Percentiles rank a stretch among this genome's conserved stretches.
Evolutionary conservation across 2,888 invertebrate species (phyloP).

Genomic region (Meliscaeva auricollis): DNA sequence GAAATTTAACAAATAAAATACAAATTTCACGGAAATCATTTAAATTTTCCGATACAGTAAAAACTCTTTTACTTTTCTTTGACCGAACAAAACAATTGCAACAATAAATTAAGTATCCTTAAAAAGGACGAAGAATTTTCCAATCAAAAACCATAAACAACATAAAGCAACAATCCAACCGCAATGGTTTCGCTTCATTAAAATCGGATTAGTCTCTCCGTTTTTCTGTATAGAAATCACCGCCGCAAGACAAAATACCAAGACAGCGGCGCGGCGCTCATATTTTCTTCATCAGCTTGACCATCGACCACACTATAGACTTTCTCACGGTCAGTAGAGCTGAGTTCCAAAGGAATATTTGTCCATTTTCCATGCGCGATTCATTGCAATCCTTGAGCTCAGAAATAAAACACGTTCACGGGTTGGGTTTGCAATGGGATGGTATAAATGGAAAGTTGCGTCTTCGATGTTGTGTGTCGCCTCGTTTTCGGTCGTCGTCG

Average conservation of each 20-base stretch:
- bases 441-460: not conserved
- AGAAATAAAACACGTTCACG: conserved; percentile 57
- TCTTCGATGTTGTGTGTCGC: conserved; percentile 14
- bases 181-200: conserved; percentile 83
- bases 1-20: not conserved
- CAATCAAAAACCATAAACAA: conserved; percentile 74
- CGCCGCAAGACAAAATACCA: conserved; percentile 13
- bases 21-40: conserved; percentile 58
- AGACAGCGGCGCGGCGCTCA: conserved; percentile 34
- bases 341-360: conserved; percentile 19
- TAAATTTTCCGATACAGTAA: conserved; percentile 39
- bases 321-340: conserved; percentile 68
- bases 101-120: conserved; percentile 40
- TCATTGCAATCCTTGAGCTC: conserved; percentile 68
- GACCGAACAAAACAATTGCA: conserved; percentile 26
- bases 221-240: no score
- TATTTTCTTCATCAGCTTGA: conserved; percentile 40
- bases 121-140: conserved; percentile 45
- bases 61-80: conserved; percentile 47
- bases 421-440: not conserved
- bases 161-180: conserved; percentile 78
- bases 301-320: conserved; percentile 37
- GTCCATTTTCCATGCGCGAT: conserved; percentile 72
- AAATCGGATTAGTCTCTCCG: conserved; percentile 82
- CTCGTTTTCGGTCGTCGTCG: conserved; percentile 41